These are phyloP conservation scores for Mesembrinibis cayennensis DNA, from an alignment of 2,113 vertebrate species.

Conservation along the genomic window DNA sequence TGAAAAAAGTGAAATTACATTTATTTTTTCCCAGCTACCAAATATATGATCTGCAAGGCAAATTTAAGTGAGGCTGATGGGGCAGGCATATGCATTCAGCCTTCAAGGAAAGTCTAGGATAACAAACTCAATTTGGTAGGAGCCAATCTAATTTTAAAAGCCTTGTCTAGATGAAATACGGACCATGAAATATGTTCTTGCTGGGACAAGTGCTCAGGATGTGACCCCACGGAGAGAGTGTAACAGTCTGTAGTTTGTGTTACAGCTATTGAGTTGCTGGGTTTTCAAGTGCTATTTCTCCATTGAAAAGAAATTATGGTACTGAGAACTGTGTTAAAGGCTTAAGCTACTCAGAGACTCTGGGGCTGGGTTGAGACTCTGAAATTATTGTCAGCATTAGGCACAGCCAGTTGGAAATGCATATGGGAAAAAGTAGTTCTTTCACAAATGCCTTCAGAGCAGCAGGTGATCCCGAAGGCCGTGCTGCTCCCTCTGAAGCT, in stretches of 20 bases:
- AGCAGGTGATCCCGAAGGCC: background rate
- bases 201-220: constrained; percentile 2
- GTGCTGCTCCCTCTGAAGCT: background rate
- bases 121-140: background rate
- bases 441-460: background rate
- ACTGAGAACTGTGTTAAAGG: background rate
- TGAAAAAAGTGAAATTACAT: background rate
- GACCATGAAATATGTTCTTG: background rate
- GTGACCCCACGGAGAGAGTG: background rate
- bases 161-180: background rate
- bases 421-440: background rate
- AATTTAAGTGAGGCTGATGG: background rate
- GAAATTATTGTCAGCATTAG: background rate
- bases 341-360: background rate
- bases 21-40: background rate
- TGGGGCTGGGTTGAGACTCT: background rate
- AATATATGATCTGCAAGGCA: background rate
- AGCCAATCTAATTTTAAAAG: constrained; percentile 12
- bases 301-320: background rate
- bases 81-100: background rate
- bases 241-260: background rate
- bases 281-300: background rate
- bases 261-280: background rate
- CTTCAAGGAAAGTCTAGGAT: background rate
- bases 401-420: background rate